Conservation (phyloP, 2,888 invertebrate genomes). For the Bhutanitis thaidina region DNA sequence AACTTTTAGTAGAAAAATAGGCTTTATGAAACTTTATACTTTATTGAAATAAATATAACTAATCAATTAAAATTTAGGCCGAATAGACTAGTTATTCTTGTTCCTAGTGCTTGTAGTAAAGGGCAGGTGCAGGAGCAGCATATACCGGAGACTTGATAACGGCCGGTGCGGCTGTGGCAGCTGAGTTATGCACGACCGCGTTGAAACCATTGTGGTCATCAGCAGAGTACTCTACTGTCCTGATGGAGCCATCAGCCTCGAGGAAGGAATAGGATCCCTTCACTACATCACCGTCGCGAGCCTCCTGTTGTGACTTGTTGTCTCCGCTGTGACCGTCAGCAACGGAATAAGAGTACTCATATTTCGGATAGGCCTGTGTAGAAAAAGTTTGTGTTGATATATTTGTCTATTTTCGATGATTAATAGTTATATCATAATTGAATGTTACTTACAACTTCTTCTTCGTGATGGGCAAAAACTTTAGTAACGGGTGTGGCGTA, state of each 20-base stretch:
- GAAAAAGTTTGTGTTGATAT: neutral
- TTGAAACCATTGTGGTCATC: constrained; percentile 70
- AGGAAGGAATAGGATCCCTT: constrained; percentile 73
- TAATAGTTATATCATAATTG: too few relatives aligned
- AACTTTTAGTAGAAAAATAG: too few relatives aligned
- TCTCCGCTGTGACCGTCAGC: constrained; percentile 75
- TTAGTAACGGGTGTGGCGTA: constrained; percentile 37
- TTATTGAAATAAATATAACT: too few relatives aligned
- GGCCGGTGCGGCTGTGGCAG: constrained; percentile 47
- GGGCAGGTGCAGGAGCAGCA: constrained; percentile 38
- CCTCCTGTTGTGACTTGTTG: constrained; percentile 71
- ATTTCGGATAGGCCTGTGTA: constrained; percentile 49
- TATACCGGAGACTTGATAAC: constrained; percentile 36
- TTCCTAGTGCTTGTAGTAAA: constrained; percentile 40
- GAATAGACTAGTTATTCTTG: neutral
- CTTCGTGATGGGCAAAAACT: constrained; percentile 36
- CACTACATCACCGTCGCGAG: constrained; percentile 70
- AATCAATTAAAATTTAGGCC: too few relatives aligned
- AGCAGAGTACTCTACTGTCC: constrained; percentile 72
- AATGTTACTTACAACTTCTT: constrained; percentile 30
- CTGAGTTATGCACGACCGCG: constrained; percentile 58
- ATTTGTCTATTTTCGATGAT: too few relatives aligned
- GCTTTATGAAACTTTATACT: too few relatives aligned
- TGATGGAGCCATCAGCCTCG: constrained; percentile 72
- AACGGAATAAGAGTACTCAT: constrained; percentile 72